phyloP scores from a whole-genome alignment of 2,113 vertebrate species.

The Helogale parvula region DNA sequence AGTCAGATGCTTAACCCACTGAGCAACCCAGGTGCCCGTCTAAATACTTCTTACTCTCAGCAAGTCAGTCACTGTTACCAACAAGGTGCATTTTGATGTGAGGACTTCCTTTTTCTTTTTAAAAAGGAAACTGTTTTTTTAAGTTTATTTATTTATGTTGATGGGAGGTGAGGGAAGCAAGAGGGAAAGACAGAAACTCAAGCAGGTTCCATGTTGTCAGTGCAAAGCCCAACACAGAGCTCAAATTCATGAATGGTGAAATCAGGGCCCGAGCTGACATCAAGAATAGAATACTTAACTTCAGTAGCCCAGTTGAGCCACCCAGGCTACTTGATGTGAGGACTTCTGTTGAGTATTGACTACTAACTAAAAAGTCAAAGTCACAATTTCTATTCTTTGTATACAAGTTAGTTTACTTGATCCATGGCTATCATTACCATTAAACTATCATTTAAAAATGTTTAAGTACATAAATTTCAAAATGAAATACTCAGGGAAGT shows the following conservation, averaged over 20 bases:
- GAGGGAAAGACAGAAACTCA: too few relatives aligned
- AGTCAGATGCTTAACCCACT: too few relatives aligned
- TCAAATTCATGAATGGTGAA: too few relatives aligned
- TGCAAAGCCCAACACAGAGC: too few relatives aligned
- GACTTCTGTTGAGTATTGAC: not conserved
- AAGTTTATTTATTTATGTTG: too few relatives aligned
- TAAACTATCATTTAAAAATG: not conserved
- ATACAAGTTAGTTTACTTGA: not conserved
- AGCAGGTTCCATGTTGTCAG: too few relatives aligned
- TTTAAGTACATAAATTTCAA: not conserved
- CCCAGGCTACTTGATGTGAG: not conserved
- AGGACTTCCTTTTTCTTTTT: not conserved
- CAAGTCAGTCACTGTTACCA: not conserved
- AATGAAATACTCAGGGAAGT: conserved; percentile 30
- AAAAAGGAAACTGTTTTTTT: too few relatives aligned
- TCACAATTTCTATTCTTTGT: not conserved
- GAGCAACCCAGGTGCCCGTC: not conserved
- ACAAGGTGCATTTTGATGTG: not conserved
- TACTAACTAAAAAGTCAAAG: not conserved
- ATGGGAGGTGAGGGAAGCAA: too few relatives aligned
- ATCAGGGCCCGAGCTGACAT: too few relatives aligned
- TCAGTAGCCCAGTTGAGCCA: too few relatives aligned
- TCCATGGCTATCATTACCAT: not conserved
- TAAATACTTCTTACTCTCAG: not conserved
- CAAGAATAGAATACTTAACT: too few relatives aligned